Evolutionary conservation across 2,888 invertebrate genomes (phyloP).

Genomic region (Idaea dimidiata): DNA sequence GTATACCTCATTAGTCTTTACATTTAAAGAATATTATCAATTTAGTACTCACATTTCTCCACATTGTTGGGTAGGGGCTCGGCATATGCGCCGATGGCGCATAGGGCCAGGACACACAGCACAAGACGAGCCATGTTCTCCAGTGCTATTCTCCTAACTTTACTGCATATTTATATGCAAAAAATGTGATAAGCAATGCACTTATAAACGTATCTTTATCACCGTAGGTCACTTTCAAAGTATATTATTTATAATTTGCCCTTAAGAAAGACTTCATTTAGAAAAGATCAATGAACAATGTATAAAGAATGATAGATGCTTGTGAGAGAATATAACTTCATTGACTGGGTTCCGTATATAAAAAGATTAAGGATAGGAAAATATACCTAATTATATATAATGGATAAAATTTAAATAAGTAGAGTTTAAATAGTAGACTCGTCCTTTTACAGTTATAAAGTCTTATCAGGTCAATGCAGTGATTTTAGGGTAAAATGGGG

Average conservation of each 20-base stretch:
- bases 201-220: neutral
- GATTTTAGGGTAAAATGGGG: no score
- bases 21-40: neutral
- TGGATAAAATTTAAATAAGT: neutral
- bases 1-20: neutral
- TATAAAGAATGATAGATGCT: neutral
- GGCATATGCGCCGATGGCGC: constrained; percentile 52
- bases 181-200: constrained; percentile 19
- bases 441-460: no score
- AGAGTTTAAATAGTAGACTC: no score
- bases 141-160: constrained; percentile 34
- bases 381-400: neutral
- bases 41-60: constrained; percentile 51
- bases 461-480: no score
- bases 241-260: neutral
- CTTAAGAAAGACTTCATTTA: neutral
- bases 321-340: neutral
- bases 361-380: neutral
- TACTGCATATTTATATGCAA: constrained; percentile 42
- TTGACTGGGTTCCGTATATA: no score
- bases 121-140: constrained; percentile 59
- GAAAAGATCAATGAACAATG: neutral
- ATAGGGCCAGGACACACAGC: constrained; percentile 58
- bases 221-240: neutral
- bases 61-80: constrained; percentile 41